Conservation (phyloP, 2,113 vertebrate species). For the Alligator mississippiensis region DNA sequence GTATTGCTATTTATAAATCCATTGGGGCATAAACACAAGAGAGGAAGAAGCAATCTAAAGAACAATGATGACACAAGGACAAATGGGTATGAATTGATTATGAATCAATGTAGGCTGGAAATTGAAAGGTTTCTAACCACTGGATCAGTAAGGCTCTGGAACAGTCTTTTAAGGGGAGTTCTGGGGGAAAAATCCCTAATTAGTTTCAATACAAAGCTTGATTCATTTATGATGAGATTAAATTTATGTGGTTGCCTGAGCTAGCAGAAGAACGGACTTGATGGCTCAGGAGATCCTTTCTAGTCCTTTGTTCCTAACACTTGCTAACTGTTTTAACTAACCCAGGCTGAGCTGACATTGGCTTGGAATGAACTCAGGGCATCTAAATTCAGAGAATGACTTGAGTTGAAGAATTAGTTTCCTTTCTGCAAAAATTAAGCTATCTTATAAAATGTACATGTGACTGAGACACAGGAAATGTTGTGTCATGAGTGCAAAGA, state of each 20-base stretch:
- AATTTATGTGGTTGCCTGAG: no score
- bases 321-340: not conserved
- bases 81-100: not conserved
- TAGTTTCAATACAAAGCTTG: no score
- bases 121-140: no score
- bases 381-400: not conserved
- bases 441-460: not conserved
- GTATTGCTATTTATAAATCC: not conserved
- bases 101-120: not conserved
- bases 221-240: no score
- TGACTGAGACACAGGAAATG: not conserved
- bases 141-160: no score
- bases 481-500: not conserved
- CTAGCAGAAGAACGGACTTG: no score
- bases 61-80: not conserved
- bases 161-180: no score
- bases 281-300: no score
- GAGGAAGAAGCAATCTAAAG: not conserved
- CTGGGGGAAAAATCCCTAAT: no score
- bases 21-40: not conserved
- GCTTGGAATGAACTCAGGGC: not conserved
- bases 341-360: not conserved
- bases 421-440: not conserved
- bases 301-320: not conserved
- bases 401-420: not conserved